A percentile compares a stretch with the other conserved stretches of the same genome.
Evolutionary conservation across 2,888 invertebrate species (phyloP).

Genomic region (Camponotus fellah): DNA sequence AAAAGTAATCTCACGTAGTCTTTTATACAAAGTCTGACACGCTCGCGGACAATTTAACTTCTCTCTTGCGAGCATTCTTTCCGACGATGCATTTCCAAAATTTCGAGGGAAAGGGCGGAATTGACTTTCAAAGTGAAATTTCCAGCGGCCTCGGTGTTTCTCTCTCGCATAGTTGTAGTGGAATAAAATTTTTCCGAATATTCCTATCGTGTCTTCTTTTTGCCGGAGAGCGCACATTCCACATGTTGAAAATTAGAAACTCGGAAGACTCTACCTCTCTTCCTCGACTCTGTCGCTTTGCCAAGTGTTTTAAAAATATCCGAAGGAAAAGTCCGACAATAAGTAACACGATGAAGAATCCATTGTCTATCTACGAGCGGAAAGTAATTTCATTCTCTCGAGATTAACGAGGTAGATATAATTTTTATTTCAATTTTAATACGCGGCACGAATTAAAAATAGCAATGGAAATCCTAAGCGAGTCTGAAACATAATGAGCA

Average conservation of each 20-base stretch:
- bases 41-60: conserved; percentile 36
- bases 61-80: conserved; percentile 2
- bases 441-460: conserved; percentile 10
- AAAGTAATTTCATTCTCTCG: conserved; percentile 15
- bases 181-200: conserved; percentile 21
- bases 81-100: conserved; percentile 35
- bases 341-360: background rate
- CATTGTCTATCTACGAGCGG: background rate
- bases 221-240: background rate
- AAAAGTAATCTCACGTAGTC: conserved; percentile 32
- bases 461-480: background rate
- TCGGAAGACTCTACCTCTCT: background rate
- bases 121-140: conserved; percentile 32
- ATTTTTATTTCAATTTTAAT: conserved; percentile 17
- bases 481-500: conserved; percentile 9
- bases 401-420: conserved; percentile 5
- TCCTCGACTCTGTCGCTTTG: background rate
- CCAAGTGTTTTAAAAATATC: background rate
- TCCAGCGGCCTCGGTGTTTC: background rate
- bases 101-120: background rate
- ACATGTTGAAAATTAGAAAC: conserved; percentile 29
- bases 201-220: conserved; percentile 10
- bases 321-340: background rate
- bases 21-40: conserved; percentile 27
- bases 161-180: conserved; percentile 1